Evolutionary conservation across 2,797 vertebrate genomes (phyloP).

Genomic region (Prunella strophiata): DNA sequence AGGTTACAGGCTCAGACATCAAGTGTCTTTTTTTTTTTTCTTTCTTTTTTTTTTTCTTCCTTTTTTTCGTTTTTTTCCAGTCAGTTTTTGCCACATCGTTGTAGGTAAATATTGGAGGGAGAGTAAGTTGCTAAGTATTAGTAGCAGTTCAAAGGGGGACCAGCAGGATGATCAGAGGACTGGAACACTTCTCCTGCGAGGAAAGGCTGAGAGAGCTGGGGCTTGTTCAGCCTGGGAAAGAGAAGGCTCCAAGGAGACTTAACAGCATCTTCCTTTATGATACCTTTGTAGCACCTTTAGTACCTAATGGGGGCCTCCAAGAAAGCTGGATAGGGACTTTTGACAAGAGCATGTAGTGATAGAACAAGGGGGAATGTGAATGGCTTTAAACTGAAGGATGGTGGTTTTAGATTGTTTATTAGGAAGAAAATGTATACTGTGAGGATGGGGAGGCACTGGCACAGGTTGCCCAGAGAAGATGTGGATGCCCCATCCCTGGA

Average conservation of each 20-base stretch:
- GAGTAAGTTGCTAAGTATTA: not conserved
- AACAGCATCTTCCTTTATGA: not conserved
- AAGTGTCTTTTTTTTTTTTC: fast-evolving
- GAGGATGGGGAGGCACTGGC: not conserved
- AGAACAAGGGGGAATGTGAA: not conserved
- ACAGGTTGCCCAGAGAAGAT: not conserved
- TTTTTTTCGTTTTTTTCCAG: fast-evolving
- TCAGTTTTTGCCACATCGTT: fast-evolving
- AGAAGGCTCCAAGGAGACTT: not conserved
- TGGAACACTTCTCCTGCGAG: not conserved
- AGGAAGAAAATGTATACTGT: not conserved
- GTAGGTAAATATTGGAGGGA: not conserved
- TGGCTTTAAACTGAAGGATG: not conserved
- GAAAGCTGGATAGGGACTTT: not conserved
- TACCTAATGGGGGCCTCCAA: not conserved
- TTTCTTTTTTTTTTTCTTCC: fast-evolving
- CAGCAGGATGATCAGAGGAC: not conserved
- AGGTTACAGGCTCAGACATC: fast-evolving
- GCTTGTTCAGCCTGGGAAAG: not conserved
- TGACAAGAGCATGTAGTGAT: not conserved
- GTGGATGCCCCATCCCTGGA: not conserved
- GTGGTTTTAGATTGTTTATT: not conserved
- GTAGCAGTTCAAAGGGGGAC: not conserved
- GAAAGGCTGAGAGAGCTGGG: not conserved
- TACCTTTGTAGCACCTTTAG: not conserved